phyloP scores from a whole-genome alignment of 2,797 vertebrate species.

The Telmatherina bonti region DNA sequence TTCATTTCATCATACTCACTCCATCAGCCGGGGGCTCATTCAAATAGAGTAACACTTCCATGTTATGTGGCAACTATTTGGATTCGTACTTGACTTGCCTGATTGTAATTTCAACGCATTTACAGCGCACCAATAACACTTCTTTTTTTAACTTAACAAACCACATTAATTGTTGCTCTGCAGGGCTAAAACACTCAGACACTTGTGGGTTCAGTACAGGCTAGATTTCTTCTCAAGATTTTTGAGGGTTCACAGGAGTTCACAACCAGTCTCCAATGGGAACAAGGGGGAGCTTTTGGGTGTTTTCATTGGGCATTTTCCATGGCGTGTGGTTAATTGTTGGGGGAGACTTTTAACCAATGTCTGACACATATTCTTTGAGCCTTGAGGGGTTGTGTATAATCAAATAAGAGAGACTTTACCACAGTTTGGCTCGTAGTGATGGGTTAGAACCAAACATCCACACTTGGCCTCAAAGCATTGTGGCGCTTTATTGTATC shows the following conservation, averaged over 20 bases:
- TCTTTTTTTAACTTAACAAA: conserved; percentile 55
- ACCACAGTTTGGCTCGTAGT: conserved; percentile 58
- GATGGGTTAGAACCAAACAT: conserved; percentile 63
- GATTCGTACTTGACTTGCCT: conserved; percentile 51
- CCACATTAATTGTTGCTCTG: conserved; percentile 73
- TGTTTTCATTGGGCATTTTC: conserved; percentile 80
- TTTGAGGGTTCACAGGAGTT: conserved; percentile 74
- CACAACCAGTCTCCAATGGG: conserved; percentile 71
- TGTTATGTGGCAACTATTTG: conserved; percentile 54
- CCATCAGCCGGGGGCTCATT: conserved; percentile 29
- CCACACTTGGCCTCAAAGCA: conserved; percentile 55
- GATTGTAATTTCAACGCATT: conserved; percentile 63
- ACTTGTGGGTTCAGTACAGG: conserved; percentile 67
- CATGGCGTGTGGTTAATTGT: conserved; percentile 82
- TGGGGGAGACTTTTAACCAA: conserved; percentile 77
- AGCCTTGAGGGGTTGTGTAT: conserved; percentile 68
- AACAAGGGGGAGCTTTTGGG: conserved; percentile 54
- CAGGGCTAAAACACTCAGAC: conserved; percentile 66
- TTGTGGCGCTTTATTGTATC: conserved; percentile 55
- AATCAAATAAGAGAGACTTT: conserved; percentile 67
- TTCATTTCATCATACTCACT: conserved; percentile 30
- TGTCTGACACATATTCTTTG: conserved; percentile 79
- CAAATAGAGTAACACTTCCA: conserved; percentile 31
- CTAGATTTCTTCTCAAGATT: conserved; percentile 74
- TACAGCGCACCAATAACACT: conserved; percentile 49